Conservation (phyloP, 2,888 invertebrate genomes). For the Leucoptera coffeella region DNA sequence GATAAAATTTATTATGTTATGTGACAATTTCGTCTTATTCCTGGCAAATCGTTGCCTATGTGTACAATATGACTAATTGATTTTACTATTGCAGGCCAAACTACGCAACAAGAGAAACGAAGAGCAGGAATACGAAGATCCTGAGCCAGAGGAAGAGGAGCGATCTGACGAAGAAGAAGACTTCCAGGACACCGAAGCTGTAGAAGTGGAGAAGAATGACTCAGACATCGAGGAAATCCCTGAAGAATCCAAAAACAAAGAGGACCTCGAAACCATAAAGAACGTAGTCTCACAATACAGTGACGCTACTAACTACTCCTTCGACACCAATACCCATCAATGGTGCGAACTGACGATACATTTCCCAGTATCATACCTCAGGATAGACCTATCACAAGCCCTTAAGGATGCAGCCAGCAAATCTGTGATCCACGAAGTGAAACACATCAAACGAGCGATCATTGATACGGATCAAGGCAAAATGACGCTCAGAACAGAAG, state of each 20-base stretch:
- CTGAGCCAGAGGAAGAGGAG: slow-evolving; percentile 54
- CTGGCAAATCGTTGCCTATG: too few relatives aligned
- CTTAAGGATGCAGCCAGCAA: slow-evolving; percentile 63
- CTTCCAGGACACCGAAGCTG: slow-evolving; percentile 18
- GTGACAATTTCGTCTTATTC: too few relatives aligned
- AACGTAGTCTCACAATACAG: slow-evolving; percentile 29
- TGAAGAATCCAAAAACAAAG: slow-evolving; percentile 38
- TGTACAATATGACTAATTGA: too few relatives aligned
- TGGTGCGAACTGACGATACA: slow-evolving; percentile 84
- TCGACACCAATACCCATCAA: slow-evolving; percentile 65
- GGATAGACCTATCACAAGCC: slow-evolving; percentile 69
- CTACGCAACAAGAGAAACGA: slow-evolving; percentile 50
- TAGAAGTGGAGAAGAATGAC: slow-evolving; percentile 33
- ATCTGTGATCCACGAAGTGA: slow-evolving; percentile 73
- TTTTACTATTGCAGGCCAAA: slow-evolving; percentile 30
- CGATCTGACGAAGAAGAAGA: slow-evolving; percentile 41
- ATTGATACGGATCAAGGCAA: slow-evolving; percentile 62
- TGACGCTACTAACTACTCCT: slow-evolving; percentile 60
- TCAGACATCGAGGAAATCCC: slow-evolving; percentile 12
- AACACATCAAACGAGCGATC: slow-evolving; percentile 78
- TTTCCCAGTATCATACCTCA: slow-evolving; percentile 45
- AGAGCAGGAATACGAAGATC: slow-evolving; percentile 63
- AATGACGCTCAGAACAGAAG: slow-evolving; percentile 84
- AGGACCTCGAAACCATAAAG: slow-evolving; percentile 22
- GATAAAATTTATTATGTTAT: too few relatives aligned